These are phyloP conservation scores for Rhizomys pruinosus DNA, from an alignment of 2,113 vertebrate genomes.

Conservation along the genomic window DNA sequence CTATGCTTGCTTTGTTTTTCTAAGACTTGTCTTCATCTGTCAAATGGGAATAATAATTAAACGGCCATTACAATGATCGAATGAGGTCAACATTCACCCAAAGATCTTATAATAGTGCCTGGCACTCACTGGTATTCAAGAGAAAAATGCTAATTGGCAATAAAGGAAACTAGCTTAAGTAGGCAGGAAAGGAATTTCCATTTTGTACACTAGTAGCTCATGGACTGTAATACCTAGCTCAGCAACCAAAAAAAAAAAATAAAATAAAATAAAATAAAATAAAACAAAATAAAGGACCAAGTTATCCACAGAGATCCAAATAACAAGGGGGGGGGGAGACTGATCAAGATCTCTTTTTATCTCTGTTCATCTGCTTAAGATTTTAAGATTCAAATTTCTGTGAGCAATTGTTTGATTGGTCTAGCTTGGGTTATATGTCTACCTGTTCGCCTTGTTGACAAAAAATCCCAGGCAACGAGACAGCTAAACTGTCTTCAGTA, in stretches of 20 bases:
- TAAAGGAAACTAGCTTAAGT: constrained; percentile 6
- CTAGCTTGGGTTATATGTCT: background rate
- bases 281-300: constrained; percentile 4
- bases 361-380: constrained; percentile 20
- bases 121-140: constrained; percentile 31
- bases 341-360: background rate
- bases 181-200: constrained; percentile 23
- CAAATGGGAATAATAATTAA: constrained; percentile 47
- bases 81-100: constrained; percentile 42
- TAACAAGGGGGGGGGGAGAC: background rate
- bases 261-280: no score
- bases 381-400: constrained; percentile 35
- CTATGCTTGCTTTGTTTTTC: constrained; percentile 39
- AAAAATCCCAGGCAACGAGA: background rate
- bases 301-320: background rate
- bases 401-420: background rate
- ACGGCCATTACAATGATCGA: background rate
- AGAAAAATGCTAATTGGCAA: constrained; percentile 32
- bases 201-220: background rate
- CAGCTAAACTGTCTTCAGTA: background rate
- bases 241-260: background rate
- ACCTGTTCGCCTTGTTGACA: background rate
- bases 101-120: background rate
- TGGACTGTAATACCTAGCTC: background rate
- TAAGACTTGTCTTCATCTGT: constrained; percentile 27